Evolutionary conservation across 2,888 invertebrate species (phyloP).

Genomic region (Drosophila nigritarsus): DNA sequence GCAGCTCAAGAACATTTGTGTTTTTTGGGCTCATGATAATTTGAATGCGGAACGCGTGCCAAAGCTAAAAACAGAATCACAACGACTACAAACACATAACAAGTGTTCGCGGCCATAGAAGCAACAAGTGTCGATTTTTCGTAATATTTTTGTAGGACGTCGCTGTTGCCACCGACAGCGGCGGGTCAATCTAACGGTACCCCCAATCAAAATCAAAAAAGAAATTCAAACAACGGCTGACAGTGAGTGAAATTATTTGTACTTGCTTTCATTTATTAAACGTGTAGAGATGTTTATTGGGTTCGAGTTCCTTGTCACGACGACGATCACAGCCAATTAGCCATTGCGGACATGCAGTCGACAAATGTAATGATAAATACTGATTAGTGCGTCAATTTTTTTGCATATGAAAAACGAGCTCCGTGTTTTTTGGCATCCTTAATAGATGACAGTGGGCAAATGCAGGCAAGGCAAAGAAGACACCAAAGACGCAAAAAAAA

Average conservation of each 20-base stretch:
- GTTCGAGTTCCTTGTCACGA: slow-evolving; percentile 33
- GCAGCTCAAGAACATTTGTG: slow-evolving; percentile 48
- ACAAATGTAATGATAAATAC: slow-evolving; percentile 5
- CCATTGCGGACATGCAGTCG: slow-evolving; percentile 29
- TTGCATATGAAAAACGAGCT: slow-evolving; percentile 38
- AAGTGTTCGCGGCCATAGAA: slow-evolving; percentile 44
- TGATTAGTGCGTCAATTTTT: slow-evolving; percentile 5
- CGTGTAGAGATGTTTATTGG: slow-evolving; percentile 33
- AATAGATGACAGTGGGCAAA: slow-evolving; percentile 31
- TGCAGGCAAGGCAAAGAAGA: slow-evolving; percentile 49
- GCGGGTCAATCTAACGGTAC: slow-evolving; percentile 75
- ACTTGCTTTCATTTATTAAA: slow-evolving; percentile 61
- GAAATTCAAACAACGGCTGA: slow-evolving; percentile 66
- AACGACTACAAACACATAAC: slow-evolving; percentile 32
- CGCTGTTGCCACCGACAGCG: slow-evolving; percentile 39
- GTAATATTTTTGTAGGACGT: slow-evolving; percentile 31
- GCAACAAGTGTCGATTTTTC: slow-evolving; percentile 58
- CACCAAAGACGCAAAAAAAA: slow-evolving; percentile 35
- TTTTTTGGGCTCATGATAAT: slow-evolving; percentile 45
- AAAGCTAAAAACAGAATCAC: slow-evolving; percentile 32
- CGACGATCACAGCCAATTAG: slow-evolving; percentile 29
- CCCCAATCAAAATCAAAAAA: slow-evolving; percentile 55
- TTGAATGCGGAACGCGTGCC: slow-evolving; percentile 61
- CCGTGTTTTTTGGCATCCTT: slow-evolving; percentile 26
- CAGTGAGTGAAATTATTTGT: slow-evolving; percentile 68